These are phyloP conservation scores for Drosophila eugracilis DNA, from an alignment of 1,140 invertebrate species.

Conservation along the genomic window DNA sequence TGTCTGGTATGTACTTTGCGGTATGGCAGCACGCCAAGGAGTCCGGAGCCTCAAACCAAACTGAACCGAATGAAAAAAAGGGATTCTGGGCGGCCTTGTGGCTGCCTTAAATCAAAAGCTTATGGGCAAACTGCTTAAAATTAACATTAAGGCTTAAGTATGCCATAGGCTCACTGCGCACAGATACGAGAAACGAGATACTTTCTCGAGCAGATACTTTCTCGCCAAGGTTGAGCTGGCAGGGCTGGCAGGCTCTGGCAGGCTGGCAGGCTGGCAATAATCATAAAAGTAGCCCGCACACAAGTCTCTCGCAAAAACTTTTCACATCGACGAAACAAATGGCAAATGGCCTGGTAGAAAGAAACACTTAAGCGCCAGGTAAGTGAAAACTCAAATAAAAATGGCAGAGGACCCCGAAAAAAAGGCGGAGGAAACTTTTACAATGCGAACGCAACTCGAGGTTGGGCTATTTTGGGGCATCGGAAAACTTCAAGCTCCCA, in stretches of 20 bases:
- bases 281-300: conserved; percentile 71
- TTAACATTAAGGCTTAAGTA: conserved; percentile 65
- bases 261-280: conserved; percentile 65
- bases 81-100: conserved; percentile 22
- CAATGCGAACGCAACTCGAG: conserved; percentile 49
- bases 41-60: not conserved
- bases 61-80: not conserved
- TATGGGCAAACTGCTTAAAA: conserved; percentile 63
- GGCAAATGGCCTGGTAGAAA: conserved; percentile 65
- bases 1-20: conserved; percentile 12
- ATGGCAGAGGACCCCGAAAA: conserved; percentile 34
- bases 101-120: conserved; percentile 63
- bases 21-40: conserved; percentile 44
- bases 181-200: conserved; percentile 24
- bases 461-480: conserved; percentile 33
- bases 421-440: conserved; percentile 61
- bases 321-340: conserved; percentile 70
- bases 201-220: conserved; percentile 29
- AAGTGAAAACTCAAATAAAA: conserved; percentile 79
- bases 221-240: conserved; percentile 36
- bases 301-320: conserved; percentile 57
- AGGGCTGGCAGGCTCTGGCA: too few relatives aligned
- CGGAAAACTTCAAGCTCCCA: conserved; percentile 12
- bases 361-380: conserved; percentile 73
- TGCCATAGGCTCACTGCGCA: conserved; percentile 19